Conservation (phyloP, 2,888 invertebrate genomes). For the Lamproptera curius region DNA sequence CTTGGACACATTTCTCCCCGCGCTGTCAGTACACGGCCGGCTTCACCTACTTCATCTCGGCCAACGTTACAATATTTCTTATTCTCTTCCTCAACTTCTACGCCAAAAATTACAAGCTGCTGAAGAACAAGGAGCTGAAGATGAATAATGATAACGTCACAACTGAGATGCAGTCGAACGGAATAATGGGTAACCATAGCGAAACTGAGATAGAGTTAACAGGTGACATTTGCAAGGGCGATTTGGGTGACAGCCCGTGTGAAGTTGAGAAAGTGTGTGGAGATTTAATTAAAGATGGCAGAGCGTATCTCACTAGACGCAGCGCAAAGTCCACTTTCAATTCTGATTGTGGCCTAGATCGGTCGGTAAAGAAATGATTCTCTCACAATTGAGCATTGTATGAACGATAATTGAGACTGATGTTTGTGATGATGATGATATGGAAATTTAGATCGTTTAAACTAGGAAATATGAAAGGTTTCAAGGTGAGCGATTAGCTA, state of each 20-base stretch:
- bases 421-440: conserved; percentile 55
- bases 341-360: conserved; percentile 53
- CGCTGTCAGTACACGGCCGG: conserved; percentile 80
- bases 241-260: conserved; percentile 48
- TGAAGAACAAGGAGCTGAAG: conserved; percentile 41
- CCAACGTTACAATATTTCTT: conserved; percentile 80
- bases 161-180: conserved; percentile 30
- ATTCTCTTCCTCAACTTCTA: conserved; percentile 84
- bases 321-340: conserved; percentile 51
- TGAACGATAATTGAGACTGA: conserved; percentile 62
- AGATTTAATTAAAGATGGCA: conserved; percentile 54
- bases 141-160: conserved; percentile 42
- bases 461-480: conserved; percentile 2
- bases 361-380: conserved; percentile 67
- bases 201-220: conserved; percentile 39
- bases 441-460: conserved; percentile 25
- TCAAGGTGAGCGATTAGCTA: neutral
- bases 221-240: conserved; percentile 39
- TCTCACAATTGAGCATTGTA: conserved; percentile 22
- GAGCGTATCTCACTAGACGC: conserved; percentile 56
- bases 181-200: conserved; percentile 29
- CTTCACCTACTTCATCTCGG: conserved; percentile 72
- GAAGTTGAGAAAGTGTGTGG: conserved; percentile 55
- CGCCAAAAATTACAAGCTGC: conserved; percentile 72
- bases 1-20: conserved; percentile 72